These are phyloP conservation scores for Anas bernieri DNA, from an alignment of 2,797 vertebrate species.

Conservation along the genomic window DNA sequence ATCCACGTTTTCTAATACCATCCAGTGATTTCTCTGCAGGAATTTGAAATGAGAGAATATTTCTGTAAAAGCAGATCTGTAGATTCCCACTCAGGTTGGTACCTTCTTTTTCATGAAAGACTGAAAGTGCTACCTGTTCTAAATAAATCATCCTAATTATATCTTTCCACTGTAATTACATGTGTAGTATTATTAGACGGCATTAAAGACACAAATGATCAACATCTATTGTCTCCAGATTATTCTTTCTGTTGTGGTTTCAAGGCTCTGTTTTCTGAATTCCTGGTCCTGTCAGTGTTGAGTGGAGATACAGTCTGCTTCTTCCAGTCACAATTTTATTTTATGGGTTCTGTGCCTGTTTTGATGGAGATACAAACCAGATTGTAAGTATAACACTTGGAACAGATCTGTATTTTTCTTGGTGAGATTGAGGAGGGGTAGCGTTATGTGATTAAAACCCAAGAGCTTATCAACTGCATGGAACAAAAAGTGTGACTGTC, in stretches of 20 bases:
- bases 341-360: not conserved
- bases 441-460: not conserved
- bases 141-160: conserved; percentile 46
- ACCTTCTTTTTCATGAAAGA: conserved; percentile 9
- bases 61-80: not conserved
- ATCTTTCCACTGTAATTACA: conserved; percentile 40
- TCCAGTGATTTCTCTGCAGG: conserved; percentile 65
- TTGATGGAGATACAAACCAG: not conserved
- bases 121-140: conserved; percentile 23
- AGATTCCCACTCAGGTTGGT: conserved; percentile 6
- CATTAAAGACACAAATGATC: conserved; percentile 36
- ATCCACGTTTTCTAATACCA: conserved; percentile 5
- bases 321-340: conserved; percentile 34
- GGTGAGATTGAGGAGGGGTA: not conserved
- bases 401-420: not conserved
- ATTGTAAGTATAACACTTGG: conserved; percentile 8
- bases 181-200: conserved; percentile 8
- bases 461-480: not conserved
- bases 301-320: not conserved
- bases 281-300: not conserved
- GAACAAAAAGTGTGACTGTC: not conserved
- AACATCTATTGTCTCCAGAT: conserved; percentile 13
- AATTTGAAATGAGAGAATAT: conserved; percentile 8
- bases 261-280: conserved; percentile 25
- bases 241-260: conserved; percentile 26